Conservation (phyloP, 2,888 invertebrate genomes). For the Meta bourneti region DNA sequence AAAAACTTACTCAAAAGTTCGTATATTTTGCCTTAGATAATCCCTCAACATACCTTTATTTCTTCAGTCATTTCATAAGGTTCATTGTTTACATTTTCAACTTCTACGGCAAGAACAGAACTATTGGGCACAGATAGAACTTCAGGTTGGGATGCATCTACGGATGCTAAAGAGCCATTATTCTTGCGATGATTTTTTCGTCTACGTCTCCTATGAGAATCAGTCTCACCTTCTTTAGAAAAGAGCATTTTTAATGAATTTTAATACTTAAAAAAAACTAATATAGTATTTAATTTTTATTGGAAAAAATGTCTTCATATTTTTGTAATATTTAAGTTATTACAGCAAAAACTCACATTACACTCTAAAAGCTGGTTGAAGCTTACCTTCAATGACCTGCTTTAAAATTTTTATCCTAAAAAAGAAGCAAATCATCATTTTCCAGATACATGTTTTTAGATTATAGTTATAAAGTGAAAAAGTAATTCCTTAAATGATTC, state of each 20-base stretch:
- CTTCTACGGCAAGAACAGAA: constrained; percentile 93
- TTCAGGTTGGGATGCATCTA: not conserved
- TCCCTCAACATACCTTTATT: constrained; percentile 86
- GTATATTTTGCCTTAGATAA: not conserved
- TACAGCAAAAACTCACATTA: not conserved
- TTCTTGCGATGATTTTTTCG: constrained; percentile 75
- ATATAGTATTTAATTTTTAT: not conserved
- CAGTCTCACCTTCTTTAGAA: constrained; percentile 20
- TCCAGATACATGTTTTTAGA: not conserved
- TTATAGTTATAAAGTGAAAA: not conserved
- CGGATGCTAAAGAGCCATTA: constrained; percentile 9
- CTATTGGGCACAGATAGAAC: not conserved
- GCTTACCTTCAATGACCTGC: constrained; percentile 87
- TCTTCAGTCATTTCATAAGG: constrained; percentile 95
- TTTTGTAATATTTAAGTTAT: not conserved
- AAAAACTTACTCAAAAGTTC: too few species aligned
- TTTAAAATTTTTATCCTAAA: constrained; percentile 77
- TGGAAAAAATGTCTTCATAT: not conserved
- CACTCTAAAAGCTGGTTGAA: too few species aligned
- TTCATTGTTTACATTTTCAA: constrained; percentile 93
- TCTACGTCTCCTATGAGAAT: constrained; percentile 69
- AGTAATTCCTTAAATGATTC: not conserved
- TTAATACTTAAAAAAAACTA: not conserved
- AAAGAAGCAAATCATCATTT: not conserved
- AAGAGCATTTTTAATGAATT: not conserved